These are phyloP conservation scores for Cricetomys ansorgei DNA, from an alignment of 2,113 vertebrate genomes.

Conservation along the genomic window DNA sequence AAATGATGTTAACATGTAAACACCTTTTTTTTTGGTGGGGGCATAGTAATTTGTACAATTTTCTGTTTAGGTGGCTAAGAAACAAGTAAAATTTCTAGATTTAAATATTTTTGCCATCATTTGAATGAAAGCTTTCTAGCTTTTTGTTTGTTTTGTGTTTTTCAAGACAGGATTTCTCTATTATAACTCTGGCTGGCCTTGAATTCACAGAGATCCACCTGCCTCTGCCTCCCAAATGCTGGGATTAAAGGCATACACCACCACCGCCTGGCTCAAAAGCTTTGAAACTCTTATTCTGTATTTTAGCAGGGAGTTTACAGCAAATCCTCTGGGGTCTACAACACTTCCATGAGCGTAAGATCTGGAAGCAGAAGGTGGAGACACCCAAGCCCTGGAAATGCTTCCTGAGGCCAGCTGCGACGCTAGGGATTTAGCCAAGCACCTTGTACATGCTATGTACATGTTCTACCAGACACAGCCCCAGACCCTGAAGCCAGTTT, in stretches of 20 bases:
- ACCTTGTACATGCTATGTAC: not conserved
- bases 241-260: too few species aligned
- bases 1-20: not conserved
- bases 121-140: constrained; percentile 32
- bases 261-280: too few species aligned
- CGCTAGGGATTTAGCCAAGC: not conserved
- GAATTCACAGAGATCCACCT: too few species aligned
- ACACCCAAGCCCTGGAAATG: not conserved
- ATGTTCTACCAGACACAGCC: not conserved
- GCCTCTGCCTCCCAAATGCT: too few species aligned
- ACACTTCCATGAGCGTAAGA: not conserved
- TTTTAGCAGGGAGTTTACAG: not conserved
- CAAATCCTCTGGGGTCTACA: not conserved
- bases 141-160: too few species aligned
- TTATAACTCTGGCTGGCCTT: too few species aligned
- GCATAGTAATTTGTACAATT: not conserved
- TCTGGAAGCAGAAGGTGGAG: not conserved
- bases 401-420: not conserved
- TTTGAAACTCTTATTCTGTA: not conserved
- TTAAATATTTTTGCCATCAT: constrained; percentile 13
- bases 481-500: not conserved
- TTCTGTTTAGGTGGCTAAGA: not conserved
- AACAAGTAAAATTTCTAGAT: not conserved
- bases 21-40: not conserved
- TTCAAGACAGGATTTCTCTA: too few species aligned